Percentiles rank a stretch among this genome's conserved stretches.
phyloP scores from a whole-genome alignment of 2,888 invertebrate species.

The Scaptomyza polygonia region DNA sequence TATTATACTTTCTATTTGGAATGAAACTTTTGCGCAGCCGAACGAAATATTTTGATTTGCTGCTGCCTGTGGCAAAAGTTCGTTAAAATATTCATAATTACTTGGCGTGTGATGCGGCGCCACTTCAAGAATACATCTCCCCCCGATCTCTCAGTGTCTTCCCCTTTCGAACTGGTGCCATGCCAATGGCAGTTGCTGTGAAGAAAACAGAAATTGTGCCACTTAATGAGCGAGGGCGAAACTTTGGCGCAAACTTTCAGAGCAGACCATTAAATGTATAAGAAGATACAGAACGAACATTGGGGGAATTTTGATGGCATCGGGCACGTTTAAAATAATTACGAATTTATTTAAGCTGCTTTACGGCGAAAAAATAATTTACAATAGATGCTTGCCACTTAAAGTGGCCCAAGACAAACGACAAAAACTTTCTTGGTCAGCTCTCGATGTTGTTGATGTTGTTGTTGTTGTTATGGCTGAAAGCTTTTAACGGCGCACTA shows the following conservation, averaged over 20 bases:
- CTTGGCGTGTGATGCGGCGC: conserved; percentile 76
- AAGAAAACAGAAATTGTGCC: conserved; percentile 75
- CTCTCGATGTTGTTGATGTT: conserved; percentile 10
- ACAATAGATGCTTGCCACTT: conserved; percentile 52
- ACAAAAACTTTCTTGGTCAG: conserved; percentile 20
- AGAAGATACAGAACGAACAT: conserved; percentile 28
- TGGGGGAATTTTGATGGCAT: conserved; percentile 24
- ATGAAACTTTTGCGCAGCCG: conserved; percentile 63
- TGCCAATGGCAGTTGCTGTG: conserved; percentile 55
- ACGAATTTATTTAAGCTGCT: conserved; percentile 79
- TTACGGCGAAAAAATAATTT: conserved; percentile 70
- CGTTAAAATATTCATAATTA: conserved; percentile 80
- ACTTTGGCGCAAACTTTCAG: conserved; percentile 71
- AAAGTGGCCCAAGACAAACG: conserved; percentile 25
- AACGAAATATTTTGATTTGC: conserved; percentile 79
- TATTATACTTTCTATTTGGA: conserved; percentile 61
- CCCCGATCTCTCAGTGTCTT: no score
- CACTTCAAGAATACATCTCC: conserved; percentile 46
- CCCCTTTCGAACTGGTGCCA: conserved; percentile 5
- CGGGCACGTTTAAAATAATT: conserved; percentile 76
- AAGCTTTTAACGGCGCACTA: conserved; percentile 23
- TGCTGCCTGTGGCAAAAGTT: conserved; percentile 79
- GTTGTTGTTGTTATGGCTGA: conserved; percentile 13
- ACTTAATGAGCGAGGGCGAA: conserved; percentile 75
- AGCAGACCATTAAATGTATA: conserved; percentile 42